Evolutionary conservation across 2,113 vertebrate genomes (phyloP).

Genomic region (Dendropsophus ebraccatus): DNA sequence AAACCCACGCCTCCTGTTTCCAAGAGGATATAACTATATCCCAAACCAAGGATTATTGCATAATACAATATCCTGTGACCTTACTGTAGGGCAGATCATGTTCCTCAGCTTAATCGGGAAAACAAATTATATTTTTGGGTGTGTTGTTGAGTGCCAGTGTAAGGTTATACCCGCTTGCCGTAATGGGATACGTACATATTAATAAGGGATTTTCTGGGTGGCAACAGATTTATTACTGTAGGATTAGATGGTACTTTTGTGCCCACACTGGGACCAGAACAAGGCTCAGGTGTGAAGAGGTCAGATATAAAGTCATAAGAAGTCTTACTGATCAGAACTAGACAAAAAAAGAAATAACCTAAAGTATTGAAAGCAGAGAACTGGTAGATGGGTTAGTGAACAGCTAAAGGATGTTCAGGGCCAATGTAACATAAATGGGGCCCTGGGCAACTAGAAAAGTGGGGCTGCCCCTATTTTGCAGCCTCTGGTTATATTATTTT

Average conservation of each 20-base stretch:
- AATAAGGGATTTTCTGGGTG: neutral
- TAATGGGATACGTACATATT: constrained; percentile 16
- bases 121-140: neutral
- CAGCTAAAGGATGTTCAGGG: neutral
- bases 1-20: neutral
- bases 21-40: neutral
- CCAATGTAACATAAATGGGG: too few species aligned
- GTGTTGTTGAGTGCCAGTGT: neutral
- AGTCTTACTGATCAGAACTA: neutral
- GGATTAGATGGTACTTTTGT: neutral
- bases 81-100: neutral
- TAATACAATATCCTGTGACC: neutral
- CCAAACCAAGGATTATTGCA: neutral
- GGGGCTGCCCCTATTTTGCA: too few species aligned
- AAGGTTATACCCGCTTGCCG: neutral
- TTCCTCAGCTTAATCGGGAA: neutral
- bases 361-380: neutral
- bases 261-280: neutral
- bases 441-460: too few species aligned
- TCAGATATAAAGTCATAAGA: neutral
- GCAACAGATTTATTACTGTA: constrained; percentile 13
- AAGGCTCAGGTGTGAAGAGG: neutral
- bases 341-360: neutral
- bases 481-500: too few species aligned
- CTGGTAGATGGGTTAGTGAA: neutral